Evolutionary conservation across 2,888 invertebrate species (phyloP), one percentile per base, ranked within the genome.

Genomic region (Ennomos erosarius): DNA sequence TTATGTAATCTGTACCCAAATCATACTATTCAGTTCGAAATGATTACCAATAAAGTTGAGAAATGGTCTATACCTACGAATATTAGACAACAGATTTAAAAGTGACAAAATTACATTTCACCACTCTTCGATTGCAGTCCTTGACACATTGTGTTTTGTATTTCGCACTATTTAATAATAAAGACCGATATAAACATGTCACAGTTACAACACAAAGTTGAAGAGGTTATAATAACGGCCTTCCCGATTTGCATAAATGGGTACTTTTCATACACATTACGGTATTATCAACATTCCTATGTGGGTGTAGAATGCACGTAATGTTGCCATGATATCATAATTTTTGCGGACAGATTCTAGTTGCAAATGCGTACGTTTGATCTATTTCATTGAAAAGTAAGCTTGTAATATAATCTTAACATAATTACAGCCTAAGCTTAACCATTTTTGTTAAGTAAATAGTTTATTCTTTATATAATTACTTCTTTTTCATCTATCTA

Each of bases 211-310:
- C 55, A 60, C 47, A 44, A 50, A 57, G 45, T 57, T 63, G 56
- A 63, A 55, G 62, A 64, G 62, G 59, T 64, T 59, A 62, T 13
- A 26, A 33, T 50, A 45, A 38, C 33, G 67, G 48, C 64, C 62
- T 65, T 64, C 51, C 12, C 26, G 33, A 62, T 64, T 60, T 60
- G 58, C 62, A 64, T 64, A 51, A 45, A 34, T 10, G 44, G 47
- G 33, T 46, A 59, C 42, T 65, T 62, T 64, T 59, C 58, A 48
- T 60, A 62, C 52, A 55, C 16, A 46, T 53, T 60, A 60, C 58
- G 57, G 55, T 42, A 67, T 64, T 62, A 49, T 43, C 34, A 13
- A 51, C 45, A 62, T 59, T 62, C 56, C 43, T 42, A 54, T 50
- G 50, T 39, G 36, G 12, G 44, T 45, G 34, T 12, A 40, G 26